phyloP scores from a whole-genome alignment of 1,140 invertebrate genomes.

The Eumeta japonica region DNA sequence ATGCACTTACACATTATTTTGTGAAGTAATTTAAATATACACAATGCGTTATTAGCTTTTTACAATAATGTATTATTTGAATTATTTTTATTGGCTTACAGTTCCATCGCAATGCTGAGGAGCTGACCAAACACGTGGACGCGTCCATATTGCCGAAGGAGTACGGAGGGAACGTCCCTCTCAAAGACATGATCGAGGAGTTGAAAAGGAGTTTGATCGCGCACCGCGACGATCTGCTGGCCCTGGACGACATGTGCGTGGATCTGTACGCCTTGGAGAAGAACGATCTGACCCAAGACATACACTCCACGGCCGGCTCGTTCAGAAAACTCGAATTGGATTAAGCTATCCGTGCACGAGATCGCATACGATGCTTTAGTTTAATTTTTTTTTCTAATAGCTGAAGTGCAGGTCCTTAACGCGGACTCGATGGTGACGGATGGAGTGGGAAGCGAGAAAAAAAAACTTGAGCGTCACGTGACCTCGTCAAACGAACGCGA shows the following conservation, averaged over 20 bases:
- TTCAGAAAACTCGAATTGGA: conserved; percentile 82
- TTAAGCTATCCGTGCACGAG: no score
- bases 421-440: no score
- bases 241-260: conserved; percentile 77
- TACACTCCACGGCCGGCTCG: conserved; percentile 70
- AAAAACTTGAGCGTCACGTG: no score
- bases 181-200: conserved; percentile 76
- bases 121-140: conserved; percentile 68
- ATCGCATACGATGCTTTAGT: no score
- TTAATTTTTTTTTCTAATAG: no score
- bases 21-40: no score
- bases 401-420: no score
- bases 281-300: conserved; percentile 64
- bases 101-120: conserved; percentile 71
- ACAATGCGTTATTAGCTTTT: no score
- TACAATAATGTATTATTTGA: no score
- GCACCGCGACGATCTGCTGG: conserved; percentile 66
- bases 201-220: conserved; percentile 67
- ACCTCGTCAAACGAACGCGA: no score
- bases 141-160: conserved; percentile 78
- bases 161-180: conserved; percentile 77
- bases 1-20: no score
- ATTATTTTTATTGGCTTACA: conserved; percentile 49
- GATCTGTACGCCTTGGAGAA: conserved; percentile 67
- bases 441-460: no score